Base-by-base conservation (phyloP, 2,113 vertebrate species). In the Sorex fumeus region DNA sequence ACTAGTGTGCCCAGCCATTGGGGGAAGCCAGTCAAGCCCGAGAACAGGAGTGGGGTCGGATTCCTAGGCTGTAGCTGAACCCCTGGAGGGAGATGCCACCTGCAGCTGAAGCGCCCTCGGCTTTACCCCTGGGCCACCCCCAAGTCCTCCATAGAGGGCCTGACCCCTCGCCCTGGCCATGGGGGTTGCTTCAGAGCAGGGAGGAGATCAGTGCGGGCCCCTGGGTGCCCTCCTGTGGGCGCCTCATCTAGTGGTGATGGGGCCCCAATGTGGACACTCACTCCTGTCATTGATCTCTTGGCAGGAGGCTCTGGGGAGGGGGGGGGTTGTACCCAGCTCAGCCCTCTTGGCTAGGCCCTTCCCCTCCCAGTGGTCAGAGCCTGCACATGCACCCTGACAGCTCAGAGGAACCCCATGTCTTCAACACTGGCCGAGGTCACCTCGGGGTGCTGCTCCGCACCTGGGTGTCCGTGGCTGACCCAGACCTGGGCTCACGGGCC, bases 371-470 rank as follows among this genome's bases (percentile, higher is more conserved):
- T 8, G 1, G 6, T 43, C 50, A 36, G 15, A 25, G 3, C 6
- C 47, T 3, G 7, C 12, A 0, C 45, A 27, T 47, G 0, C 45
- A 27, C 40, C 32, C 18, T 10, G 28, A 0, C 1, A 3, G 23
- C 10, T 16, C 13, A 69, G 30, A 16, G 28, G 64, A 66, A 30
- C 64, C 64, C 28, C 28, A 27, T 66, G 64, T 28, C 18, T 11
- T 11, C 64, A 9, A 9, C 8, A 1, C 40, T 27, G 71, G 40
- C 71, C 4, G 4, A 5, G 32, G 19, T 2, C 11, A 12, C 40
- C 0, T 0, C 1, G 27, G 45, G 12, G 53, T 0, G 0, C 3
- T 11, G 13, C 1, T 1, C 30, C 2, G 0, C 28, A 47, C 47
- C 1, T 0, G 6, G 6, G 7, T 21, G 28, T 9, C 16, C 4